Conservation (phyloP, 35 echinoderm and acorn worm genomes). For the Strongylocentrotus purpuratus region DNA sequence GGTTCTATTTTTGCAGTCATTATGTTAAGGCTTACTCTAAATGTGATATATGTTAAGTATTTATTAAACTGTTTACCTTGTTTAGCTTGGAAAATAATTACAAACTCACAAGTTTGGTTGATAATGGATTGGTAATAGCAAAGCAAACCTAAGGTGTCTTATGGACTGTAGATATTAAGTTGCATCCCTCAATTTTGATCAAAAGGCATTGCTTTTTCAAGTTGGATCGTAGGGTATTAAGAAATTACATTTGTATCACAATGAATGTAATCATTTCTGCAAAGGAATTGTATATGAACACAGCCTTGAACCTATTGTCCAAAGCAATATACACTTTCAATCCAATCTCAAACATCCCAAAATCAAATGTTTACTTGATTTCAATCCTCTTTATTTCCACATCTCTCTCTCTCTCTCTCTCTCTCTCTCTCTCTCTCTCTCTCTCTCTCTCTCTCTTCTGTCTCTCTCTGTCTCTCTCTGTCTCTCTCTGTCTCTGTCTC, state of each 20-base stretch:
- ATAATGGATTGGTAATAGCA: neutral
- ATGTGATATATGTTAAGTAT: too few relatives aligned
- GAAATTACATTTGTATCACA: slow-evolving; percentile 13
- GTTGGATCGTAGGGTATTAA: neutral
- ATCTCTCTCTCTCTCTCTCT: neutral
- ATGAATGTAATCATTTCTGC: neutral
- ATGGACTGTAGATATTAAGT: neutral
- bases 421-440: neutral
- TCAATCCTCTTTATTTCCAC: slow-evolving; percentile 20
- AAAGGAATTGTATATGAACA: neutral
- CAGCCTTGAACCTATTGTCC: neutral
- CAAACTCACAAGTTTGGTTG: neutral
- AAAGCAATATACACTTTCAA: neutral
- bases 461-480: neutral
- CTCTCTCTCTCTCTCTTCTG: neutral
- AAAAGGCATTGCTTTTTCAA: neutral
- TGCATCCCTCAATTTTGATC: neutral
- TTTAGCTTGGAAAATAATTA: too few relatives aligned
- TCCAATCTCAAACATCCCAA: slow-evolving; percentile 21
- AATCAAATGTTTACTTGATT: slow-evolving; percentile 36
- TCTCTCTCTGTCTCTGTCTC: neutral
- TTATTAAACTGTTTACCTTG: too few relatives aligned
- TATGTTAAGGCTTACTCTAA: too few relatives aligned
- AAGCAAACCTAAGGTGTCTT: neutral
- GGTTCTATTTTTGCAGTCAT: too few relatives aligned